phyloP scores from a whole-genome alignment of 2,888 invertebrate species.

The Acleris cristana region DNA sequence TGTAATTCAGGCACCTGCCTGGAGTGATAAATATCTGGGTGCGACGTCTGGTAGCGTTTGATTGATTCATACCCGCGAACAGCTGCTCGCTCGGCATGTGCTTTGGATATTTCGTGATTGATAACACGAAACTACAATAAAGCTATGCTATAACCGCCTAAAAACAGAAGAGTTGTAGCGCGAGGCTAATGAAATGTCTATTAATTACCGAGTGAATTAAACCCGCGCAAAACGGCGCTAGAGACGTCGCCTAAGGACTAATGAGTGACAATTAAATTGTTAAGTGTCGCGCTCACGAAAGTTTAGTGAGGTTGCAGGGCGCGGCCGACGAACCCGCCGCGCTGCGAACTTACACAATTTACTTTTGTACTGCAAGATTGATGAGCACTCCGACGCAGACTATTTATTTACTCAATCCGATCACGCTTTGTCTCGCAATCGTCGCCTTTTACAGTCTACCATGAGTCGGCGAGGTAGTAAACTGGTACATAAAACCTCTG shows the following conservation, averaged over 20 bases:
- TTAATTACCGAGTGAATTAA: conserved; percentile 71
- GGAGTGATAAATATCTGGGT: conserved; percentile 68
- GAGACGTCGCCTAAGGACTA: conserved; percentile 71
- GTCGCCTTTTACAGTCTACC: conserved; percentile 71
- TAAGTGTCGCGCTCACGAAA: conserved; percentile 73
- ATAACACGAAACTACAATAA: conserved; percentile 56
- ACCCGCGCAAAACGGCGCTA: conserved; percentile 55
- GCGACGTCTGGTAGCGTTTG: conserved; percentile 60
- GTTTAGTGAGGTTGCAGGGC: conserved; percentile 76
- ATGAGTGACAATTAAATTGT: conserved; percentile 80
- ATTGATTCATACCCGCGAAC: conserved; percentile 71
- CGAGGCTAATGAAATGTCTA: conserved; percentile 67
- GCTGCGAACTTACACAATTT: conserved; percentile 73
- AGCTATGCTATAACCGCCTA: conserved; percentile 45
- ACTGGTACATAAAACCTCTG: conserved; percentile 66
- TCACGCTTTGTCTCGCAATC: conserved; percentile 78
- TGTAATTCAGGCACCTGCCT: conserved; percentile 61
- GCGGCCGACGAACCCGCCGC: conserved; percentile 71
- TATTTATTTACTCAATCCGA: conserved; percentile 80
- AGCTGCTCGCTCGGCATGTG: conserved; percentile 60
- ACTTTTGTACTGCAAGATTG: conserved; percentile 75
- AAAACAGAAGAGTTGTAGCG: conserved; percentile 45
- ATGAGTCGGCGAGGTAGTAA: conserved; percentile 64
- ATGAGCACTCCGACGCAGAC: conserved; percentile 74
- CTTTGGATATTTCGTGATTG: conserved; percentile 59